phyloP scores from a whole-genome alignment of 2,888 invertebrate genomes.

The Timandra comae region DNA sequence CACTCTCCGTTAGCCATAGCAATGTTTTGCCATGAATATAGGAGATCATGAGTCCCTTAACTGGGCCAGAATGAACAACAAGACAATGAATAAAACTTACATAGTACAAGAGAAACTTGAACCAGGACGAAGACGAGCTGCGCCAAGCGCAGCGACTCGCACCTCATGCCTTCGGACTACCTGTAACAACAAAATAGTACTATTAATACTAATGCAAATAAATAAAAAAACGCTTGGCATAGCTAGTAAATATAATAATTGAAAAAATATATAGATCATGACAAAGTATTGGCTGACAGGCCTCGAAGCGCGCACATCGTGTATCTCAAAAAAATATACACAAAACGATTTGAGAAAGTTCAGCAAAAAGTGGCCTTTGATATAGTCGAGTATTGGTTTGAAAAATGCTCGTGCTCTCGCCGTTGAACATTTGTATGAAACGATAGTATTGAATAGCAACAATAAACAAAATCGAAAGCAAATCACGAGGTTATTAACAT shows the following conservation, averaged over 20 bases:
- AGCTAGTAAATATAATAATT: neutral
- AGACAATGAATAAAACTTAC: slow-evolving; percentile 45
- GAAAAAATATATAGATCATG: slow-evolving; percentile 10
- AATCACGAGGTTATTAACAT: neutral
- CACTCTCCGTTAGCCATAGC: no score
- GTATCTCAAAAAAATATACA: slow-evolving; percentile 24
- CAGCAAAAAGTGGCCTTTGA: slow-evolving; percentile 24
- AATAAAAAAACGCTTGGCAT: neutral
- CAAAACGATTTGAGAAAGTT: slow-evolving; percentile 30
- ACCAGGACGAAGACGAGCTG: slow-evolving; percentile 58
- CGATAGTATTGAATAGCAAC: slow-evolving; percentile 20
- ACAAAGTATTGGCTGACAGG: slow-evolving; percentile 21
- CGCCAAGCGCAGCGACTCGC: slow-evolving; percentile 62
- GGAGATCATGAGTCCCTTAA: no score
- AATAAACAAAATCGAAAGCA: slow-evolving; percentile 46
- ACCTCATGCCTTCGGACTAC: slow-evolving; percentile 53
- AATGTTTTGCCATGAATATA: no score
- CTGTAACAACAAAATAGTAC: slow-evolving; percentile 34
- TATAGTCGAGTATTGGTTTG: slow-evolving; percentile 18
- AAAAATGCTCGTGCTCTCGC: slow-evolving; percentile 5
- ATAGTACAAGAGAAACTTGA: slow-evolving; percentile 55
- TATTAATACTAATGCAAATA: slow-evolving; percentile 1
- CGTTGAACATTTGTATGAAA: slow-evolving; percentile 16
- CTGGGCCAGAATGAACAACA: no score
- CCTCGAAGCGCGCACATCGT: slow-evolving; percentile 17